Percentiles rank a stretch among this genome's conserved stretches.
phyloP scores from a whole-genome alignment of 2,888 invertebrate species.

The Tridacna gigas region DNA sequence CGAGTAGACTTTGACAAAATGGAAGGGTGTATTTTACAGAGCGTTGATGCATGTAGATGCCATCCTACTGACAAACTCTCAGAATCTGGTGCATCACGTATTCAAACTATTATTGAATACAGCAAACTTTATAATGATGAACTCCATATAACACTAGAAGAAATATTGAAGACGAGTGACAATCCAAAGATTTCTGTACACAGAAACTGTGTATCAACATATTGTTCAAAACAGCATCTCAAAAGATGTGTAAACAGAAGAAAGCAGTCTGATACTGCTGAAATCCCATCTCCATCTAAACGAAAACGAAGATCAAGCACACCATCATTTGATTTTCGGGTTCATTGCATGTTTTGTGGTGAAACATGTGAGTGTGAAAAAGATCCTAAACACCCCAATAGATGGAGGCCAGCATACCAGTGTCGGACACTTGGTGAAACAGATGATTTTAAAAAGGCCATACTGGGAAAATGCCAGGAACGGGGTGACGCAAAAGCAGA shows the following conservation, averaged over 20 bases:
- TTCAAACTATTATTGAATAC: background rate
- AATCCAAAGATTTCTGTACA: background rate
- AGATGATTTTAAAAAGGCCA: background rate
- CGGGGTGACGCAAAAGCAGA: background rate
- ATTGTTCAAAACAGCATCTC: background rate
- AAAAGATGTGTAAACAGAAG: background rate
- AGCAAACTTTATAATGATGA: background rate
- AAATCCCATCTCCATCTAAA: background rate
- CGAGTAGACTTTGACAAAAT: background rate
- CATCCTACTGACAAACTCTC: background rate
- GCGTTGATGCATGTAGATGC: background rate
- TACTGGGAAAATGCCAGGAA: background rate
- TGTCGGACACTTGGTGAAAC: background rate
- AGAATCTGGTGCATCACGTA: background rate
- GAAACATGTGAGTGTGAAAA: no score
- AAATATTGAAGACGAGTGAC: background rate
- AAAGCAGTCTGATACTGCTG: background rate
- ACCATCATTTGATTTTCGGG: no score
- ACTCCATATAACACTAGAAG: background rate
- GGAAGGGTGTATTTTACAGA: background rate
- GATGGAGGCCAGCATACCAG: background rate
- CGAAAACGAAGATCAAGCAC: no score
- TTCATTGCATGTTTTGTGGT: no score
- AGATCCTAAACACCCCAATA: background rate
- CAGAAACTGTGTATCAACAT: background rate